These are phyloP conservation scores for Doryteuthis pealeii DNA, from an alignment of 1,140 invertebrate species.

Conservation along the genomic window DNA sequence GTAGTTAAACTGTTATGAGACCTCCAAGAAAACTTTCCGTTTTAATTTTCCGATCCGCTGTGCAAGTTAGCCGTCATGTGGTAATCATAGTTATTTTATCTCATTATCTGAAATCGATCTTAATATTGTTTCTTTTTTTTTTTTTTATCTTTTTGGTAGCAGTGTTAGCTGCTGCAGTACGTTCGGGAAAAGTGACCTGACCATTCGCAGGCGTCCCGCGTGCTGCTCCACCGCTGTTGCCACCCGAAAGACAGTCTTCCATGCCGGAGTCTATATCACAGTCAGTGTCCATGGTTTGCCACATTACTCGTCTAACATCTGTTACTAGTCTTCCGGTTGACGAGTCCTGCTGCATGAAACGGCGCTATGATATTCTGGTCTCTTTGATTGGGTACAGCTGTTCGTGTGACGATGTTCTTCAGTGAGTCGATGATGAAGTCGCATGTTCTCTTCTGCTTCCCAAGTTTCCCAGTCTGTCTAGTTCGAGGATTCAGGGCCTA, in stretches of 20 bases:
- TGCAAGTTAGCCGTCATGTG: no score
- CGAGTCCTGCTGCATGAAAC: slow-evolving; percentile 5
- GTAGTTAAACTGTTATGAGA: no score
- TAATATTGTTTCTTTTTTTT: neutral
- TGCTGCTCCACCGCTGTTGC: slow-evolving; percentile 31
- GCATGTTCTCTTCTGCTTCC: slow-evolving; percentile 1
- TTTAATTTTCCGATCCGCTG: no score
- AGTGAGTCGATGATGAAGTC: slow-evolving; percentile 1
- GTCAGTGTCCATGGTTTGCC: neutral
- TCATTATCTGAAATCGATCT: no score
- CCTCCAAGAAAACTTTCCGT: no score
- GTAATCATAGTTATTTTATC: no score
- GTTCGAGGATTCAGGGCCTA: neutral
- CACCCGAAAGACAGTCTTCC: slow-evolving; percentile 26
- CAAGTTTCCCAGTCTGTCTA: neutral
- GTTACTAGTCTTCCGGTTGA: slow-evolving; percentile 14
- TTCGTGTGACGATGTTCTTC: slow-evolving; percentile 8
- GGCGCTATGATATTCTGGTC: slow-evolving; percentile 11
- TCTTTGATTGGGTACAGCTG: neutral
- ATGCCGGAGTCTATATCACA: slow-evolving; percentile 18
- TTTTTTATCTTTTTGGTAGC: slow-evolving; percentile 27
- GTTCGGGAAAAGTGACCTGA: slow-evolving; percentile 39
- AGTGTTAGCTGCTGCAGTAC: slow-evolving; percentile 37
- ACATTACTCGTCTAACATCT: slow-evolving; percentile 12
- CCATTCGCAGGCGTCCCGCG: slow-evolving; percentile 36